Evolutionary conservation across 2,888 invertebrate species (phyloP).

Genomic region (Lasioglossum calceatum): DNA sequence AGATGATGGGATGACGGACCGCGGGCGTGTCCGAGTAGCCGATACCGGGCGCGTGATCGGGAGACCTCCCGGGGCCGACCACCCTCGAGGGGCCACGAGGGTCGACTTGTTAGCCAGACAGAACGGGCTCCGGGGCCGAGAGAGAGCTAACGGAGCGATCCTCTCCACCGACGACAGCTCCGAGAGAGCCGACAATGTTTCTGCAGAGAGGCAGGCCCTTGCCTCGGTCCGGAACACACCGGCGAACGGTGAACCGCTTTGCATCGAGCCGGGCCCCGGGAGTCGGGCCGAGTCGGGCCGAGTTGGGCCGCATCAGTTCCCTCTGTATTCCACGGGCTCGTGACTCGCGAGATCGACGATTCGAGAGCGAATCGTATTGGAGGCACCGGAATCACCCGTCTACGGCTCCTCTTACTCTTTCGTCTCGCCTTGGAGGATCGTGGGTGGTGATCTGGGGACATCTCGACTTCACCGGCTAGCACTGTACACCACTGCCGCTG

Average conservation of each 20-base stretch:
- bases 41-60: constrained; percentile 82
- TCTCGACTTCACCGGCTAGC: not conserved
- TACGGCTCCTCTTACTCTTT: not conserved
- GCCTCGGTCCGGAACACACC: constrained; percentile 27
- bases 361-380: constrained; percentile 46
- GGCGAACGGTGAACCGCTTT: constrained; percentile 43
- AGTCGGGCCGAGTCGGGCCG: not conserved
- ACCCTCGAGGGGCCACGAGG: constrained; percentile 83
- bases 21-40: constrained; percentile 82
- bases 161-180: constrained; percentile 66
- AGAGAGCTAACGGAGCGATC: constrained; percentile 68
- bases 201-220: constrained; percentile 32
- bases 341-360: constrained; percentile 58
- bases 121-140: constrained; percentile 66
- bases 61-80: constrained; percentile 83
- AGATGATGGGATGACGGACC: constrained; percentile 81
- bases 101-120: constrained; percentile 83
- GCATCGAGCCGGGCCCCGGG: constrained; percentile 49
- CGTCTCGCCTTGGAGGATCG: constrained; percentile 35
- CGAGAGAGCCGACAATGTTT: constrained; percentile 67
- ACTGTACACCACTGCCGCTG: not conserved
- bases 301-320: not conserved
- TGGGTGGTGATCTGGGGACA: constrained; percentile 18
- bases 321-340: constrained; percentile 40
- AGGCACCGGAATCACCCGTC: constrained; percentile 6